These are phyloP conservation scores for Protonemura montana DNA, from an alignment of 2,888 invertebrate genomes.

Conservation along the genomic window DNA sequence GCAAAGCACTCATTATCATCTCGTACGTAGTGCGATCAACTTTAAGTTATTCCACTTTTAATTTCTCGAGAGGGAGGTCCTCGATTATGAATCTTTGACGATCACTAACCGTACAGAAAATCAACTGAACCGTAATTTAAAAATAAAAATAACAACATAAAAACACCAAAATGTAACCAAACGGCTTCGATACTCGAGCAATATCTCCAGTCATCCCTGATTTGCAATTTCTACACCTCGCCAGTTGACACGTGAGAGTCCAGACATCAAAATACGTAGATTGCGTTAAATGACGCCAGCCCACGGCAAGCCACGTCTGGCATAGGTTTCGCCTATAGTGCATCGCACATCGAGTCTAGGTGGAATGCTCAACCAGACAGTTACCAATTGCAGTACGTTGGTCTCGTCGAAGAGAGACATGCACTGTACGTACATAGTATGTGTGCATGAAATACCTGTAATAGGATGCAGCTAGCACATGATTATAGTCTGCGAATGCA, in stretches of 20 bases:
- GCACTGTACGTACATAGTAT: neutral
- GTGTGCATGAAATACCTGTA: constrained; percentile 24
- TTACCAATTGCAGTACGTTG: neutral
- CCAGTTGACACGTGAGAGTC: too few relatives aligned
- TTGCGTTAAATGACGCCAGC: neutral
- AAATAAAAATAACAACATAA: too few relatives aligned
- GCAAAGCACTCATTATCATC: neutral
- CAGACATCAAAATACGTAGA: neutral
- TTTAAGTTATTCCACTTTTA: neutral
- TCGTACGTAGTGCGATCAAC: neutral
- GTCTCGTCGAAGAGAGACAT: neutral
- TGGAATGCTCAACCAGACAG: neutral
- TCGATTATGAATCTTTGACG: too few relatives aligned
- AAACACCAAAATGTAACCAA: too few relatives aligned
- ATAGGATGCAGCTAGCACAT: constrained; percentile 16
- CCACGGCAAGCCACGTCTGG: neutral
- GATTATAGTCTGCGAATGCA: constrained; percentile 29
- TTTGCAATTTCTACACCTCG: too few relatives aligned
- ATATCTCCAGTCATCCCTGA: too few relatives aligned
- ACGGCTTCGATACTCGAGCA: too few relatives aligned
- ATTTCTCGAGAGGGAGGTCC: neutral
- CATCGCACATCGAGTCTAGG: neutral
- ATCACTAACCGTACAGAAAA: too few relatives aligned
- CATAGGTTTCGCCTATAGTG: neutral
- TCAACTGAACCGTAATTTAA: too few relatives aligned